phyloP scores from a whole-genome alignment of 2,888 invertebrate species.

The Lumbricus terrestris region DNA sequence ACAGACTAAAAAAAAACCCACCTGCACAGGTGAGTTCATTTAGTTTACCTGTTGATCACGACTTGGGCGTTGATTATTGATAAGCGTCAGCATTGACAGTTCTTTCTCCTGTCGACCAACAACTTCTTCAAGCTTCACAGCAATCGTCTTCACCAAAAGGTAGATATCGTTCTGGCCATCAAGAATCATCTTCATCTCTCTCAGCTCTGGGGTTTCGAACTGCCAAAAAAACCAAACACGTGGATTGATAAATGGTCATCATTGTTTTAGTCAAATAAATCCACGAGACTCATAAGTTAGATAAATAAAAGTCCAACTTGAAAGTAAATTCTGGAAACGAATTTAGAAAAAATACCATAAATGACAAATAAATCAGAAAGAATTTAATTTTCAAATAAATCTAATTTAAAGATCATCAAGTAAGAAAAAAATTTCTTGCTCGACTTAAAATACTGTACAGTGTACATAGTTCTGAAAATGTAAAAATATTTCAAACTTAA shows the following conservation, averaged over 20 bases:
- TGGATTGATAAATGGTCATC: background rate
- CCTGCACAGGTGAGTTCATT: background rate
- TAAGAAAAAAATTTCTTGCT: too few relatives aligned
- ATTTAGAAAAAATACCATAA: background rate
- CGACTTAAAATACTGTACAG: too few relatives aligned
- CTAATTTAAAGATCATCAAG: too few relatives aligned
- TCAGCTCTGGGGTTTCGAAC: conserved; percentile 88
- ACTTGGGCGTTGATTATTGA: conserved; percentile 38
- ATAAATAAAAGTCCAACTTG: background rate
- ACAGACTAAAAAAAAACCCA: background rate
- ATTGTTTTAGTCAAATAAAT: background rate
- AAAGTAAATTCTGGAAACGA: background rate
- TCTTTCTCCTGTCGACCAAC: conserved; percentile 83
- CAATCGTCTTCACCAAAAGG: conserved; percentile 72
- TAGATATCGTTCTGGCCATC: conserved; percentile 83
- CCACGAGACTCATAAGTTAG: background rate
- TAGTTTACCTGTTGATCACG: conserved; percentile 18
- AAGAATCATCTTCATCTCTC: conserved; percentile 91
- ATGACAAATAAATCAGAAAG: background rate
- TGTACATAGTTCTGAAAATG: too few relatives aligned
- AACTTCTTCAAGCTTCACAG: conserved; percentile 76
- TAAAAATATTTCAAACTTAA: too few relatives aligned
- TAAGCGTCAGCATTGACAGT: conserved; percentile 72
- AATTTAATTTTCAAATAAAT: too few relatives aligned
- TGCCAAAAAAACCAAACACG: too few relatives aligned